phyloP scores from a whole-genome alignment of 37 sponge, comb jelly and placozoan genomes.

The Theonella swinhoei region DNA sequence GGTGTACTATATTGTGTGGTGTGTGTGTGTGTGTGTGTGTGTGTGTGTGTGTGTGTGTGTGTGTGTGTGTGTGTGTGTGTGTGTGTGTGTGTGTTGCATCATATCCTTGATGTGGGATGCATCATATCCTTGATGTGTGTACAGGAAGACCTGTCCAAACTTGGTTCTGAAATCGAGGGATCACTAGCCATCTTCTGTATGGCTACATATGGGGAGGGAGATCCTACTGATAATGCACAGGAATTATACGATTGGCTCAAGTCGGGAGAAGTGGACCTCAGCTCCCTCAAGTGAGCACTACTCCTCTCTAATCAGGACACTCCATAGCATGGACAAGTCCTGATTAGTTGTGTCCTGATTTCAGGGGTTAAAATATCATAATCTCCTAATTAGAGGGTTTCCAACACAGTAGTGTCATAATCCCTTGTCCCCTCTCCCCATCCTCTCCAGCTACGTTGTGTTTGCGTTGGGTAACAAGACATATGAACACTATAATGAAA shows the following conservation, averaged over 20 bases:
- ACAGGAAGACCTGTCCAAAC: constrained; percentile 76
- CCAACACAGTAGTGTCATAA: too few relatives aligned
- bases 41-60: constrained; percentile 25
- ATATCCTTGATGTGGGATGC: too few relatives aligned
- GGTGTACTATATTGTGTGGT: neutral
- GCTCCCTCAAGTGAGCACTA: constrained; percentile 28
- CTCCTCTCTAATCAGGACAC: too few relatives aligned
- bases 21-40: constrained; percentile 14
- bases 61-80: too few relatives aligned
- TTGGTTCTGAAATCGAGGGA: constrained; percentile 69
- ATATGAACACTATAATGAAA: constrained; percentile 94
- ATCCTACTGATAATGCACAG: constrained; percentile 96
- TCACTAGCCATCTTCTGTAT: constrained; percentile 86
- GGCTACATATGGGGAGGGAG: constrained; percentile 98
- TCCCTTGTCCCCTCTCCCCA: neutral
- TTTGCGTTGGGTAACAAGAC: constrained; percentile 99
- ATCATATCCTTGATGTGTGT: neutral
- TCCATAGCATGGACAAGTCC: too few relatives aligned
- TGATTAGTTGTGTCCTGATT: too few relatives aligned
- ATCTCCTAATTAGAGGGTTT: too few relatives aligned
- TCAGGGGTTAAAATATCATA: too few relatives aligned
- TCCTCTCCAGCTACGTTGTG: constrained; percentile 59
- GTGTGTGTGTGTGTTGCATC: too few relatives aligned
- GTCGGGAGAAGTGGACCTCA: constrained; percentile 47
- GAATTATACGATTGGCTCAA: constrained; percentile 90